Evolutionary conservation across 2,888 invertebrate species (phyloP), one percentile per base, ranked within the genome.

Genomic region (Halocaridina rubra): DNA sequence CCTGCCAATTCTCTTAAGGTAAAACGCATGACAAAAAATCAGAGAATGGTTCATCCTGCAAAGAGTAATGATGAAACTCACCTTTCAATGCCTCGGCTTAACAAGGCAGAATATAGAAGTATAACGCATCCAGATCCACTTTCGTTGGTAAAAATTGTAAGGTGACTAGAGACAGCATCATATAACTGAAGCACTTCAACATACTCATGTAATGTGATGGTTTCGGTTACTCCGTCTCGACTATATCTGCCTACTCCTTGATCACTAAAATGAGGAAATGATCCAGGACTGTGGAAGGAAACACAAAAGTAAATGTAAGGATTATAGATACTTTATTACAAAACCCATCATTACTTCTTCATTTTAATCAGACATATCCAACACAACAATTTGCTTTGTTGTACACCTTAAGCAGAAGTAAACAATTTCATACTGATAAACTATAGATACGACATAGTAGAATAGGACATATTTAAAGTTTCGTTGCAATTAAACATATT

Each of bases 91-190:
- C 91, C 91, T 77, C 91, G 88, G 2, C 92, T 91, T 19, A 92
- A 89, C 67, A 92, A 90, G 39, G 90, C 90, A n/a, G 92, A 92
- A 89, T 92, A 92, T 13, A 92, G 89, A 13, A 91, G 89, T 8
- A 91, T 88, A 24, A 92, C 90, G 24, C 91, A 91, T n/a, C 91
- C 91, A 57, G 90, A 89, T 61, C 89, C 82, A 39, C 84, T 88
- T 53, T 86, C 85, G 81, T 29, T 90, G 89, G 89, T 91, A 90
- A 87, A 89, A 82, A 88, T 90, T 89, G 87, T 86, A 2, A 90
- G 87, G 71, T 90, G 89, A 33, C 90, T 89, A 76, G 89, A 89
- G 81, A 91, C 86, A 67, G 90, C 90, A 16, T 85, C 87, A 24
- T 88, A 84, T 3, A 91, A 89, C 24, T 90, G 90, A 46, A 89